These are phyloP conservation scores for Subacronicta megacephala DNA, from an alignment of 2,888 invertebrate genomes.

Conservation along the genomic window DNA sequence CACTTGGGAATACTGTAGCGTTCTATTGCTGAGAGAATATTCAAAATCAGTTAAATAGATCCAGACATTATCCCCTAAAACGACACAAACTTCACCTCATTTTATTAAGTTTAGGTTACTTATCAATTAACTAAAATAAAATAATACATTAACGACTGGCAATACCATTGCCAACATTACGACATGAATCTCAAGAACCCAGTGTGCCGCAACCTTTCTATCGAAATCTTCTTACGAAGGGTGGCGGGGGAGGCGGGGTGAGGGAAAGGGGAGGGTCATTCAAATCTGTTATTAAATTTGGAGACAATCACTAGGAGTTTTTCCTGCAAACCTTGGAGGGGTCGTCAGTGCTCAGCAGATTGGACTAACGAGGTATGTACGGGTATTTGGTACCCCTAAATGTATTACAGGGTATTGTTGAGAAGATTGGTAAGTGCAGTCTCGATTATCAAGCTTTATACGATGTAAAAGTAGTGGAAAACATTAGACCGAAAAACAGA, in stretches of 20 bases:
- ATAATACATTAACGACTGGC: no score
- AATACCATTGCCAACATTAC: background rate
- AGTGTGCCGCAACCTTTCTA: conserved; percentile 33
- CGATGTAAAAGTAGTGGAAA: no score
- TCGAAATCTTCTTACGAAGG: conserved; percentile 44
- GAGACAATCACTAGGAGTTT: conserved; percentile 74
- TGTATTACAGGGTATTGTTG: conserved; percentile 16
- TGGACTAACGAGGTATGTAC: conserved; percentile 51
- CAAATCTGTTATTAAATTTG: conserved; percentile 83
- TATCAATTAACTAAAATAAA: no score
- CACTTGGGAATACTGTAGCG: no score
- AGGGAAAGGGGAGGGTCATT: conserved; percentile 66
- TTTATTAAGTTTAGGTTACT: no score
- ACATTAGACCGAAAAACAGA: no score
- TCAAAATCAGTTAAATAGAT: no score
- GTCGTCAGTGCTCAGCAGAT: conserved; percentile 55
- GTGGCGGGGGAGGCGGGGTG: conserved; percentile 17
- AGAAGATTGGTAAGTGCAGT: conserved; percentile 19
- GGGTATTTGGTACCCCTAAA: conserved; percentile 13
- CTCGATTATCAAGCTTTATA: no score
- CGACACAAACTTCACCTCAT: no score
- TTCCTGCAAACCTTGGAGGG: conserved; percentile 49
- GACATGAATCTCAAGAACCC: conserved; percentile 1
- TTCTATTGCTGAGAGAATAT: no score
- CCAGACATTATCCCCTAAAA: no score